Conservation (phyloP, 2,888 invertebrate genomes). For the Mesorhabditis spiculigera region DNA sequence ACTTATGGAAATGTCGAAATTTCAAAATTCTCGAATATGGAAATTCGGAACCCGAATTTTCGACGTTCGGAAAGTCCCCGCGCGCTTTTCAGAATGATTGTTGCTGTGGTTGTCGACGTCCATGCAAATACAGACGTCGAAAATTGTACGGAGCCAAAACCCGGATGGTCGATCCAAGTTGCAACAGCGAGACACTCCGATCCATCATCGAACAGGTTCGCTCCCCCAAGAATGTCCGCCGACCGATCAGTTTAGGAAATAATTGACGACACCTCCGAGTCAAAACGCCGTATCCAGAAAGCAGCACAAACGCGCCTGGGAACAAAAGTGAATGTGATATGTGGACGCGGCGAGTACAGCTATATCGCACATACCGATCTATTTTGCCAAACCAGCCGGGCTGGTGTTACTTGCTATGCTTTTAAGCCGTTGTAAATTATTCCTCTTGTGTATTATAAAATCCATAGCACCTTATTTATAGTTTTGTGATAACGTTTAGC, state of each 20-base stretch:
- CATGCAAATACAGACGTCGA: conserved; percentile 38
- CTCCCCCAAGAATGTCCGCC: conserved; percentile 18
- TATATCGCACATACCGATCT: conserved; percentile 53
- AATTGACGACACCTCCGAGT: conserved; percentile 37
- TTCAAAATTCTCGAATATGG: too few relatives aligned
- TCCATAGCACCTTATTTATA: neutral
- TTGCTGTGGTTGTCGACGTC: conserved; percentile 51
- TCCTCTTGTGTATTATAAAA: neutral
- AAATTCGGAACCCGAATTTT: too few relatives aligned
- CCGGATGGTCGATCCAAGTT: conserved; percentile 38
- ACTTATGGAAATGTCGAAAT: too few relatives aligned
- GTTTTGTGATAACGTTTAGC: too few relatives aligned
- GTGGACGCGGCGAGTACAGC: conserved; percentile 54
- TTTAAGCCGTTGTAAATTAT: conserved; percentile 39
- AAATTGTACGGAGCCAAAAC: conserved; percentile 31
- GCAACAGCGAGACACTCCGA: conserved; percentile 44
- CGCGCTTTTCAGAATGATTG: conserved; percentile 45
- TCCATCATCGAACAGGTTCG: conserved; percentile 35
- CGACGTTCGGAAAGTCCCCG: too few relatives aligned
- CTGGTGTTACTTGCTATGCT: conserved; percentile 51
- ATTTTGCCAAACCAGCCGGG: conserved; percentile 49
- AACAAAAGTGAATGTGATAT: conserved; percentile 40
- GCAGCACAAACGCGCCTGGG: conserved; percentile 37
- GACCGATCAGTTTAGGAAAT: conserved; percentile 32
- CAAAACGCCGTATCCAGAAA: conserved; percentile 50